Base-by-base conservation (phyloP, 2,797 vertebrate species). In the Enteromius treurensis region DNA sequence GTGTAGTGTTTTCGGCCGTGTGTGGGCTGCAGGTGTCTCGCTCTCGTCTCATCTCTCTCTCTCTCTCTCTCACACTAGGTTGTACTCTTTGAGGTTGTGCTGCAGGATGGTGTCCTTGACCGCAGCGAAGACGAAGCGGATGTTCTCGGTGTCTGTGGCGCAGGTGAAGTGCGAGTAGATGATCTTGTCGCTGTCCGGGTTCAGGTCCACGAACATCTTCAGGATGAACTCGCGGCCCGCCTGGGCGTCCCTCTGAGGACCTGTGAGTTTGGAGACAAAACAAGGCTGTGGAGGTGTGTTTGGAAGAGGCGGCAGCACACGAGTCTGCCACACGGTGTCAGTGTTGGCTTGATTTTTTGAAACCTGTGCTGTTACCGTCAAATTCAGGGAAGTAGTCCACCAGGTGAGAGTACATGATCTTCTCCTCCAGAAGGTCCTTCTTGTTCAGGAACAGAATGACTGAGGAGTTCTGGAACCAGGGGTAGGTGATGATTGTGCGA, bases 81-180 rank as follows among this genome's bases (percentile, higher is more conserved):
- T 99, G 91, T 99, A 99, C 81, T 99, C 98, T 94, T 99, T 99
- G 89, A 99, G 96, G 94, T 99, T 99, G 90, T 98, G 97, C 95
- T 99, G 98, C 91, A 99, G 95, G 94, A 99, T 99, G 94, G 98
- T 99, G 96, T 99, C 98, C 94, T 99, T 99, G 92, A 99, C 98
- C 0, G 98, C 98, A 0, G 98, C 98, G 14, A 99, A 99, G 90
- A 99, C 98, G 49, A 99, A 99, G 86, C 97, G 97, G 96, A 99
- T 99, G 93, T 99, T 99, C 94, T 99, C 97, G 0, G 98, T 99
- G 95, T 99, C 98, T 15, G 98, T 99, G 94, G 97, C 98, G 81
- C 98, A 99, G 3, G 97, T 99, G 95, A 99, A 99, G 93, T 99
- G 98, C 2, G 98, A 99, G 94, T 99, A 99, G 95, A 99, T 99